Evolutionary conservation across 2,797 vertebrate species (phyloP).

Genomic region (Tenualosa ilisha): DNA sequence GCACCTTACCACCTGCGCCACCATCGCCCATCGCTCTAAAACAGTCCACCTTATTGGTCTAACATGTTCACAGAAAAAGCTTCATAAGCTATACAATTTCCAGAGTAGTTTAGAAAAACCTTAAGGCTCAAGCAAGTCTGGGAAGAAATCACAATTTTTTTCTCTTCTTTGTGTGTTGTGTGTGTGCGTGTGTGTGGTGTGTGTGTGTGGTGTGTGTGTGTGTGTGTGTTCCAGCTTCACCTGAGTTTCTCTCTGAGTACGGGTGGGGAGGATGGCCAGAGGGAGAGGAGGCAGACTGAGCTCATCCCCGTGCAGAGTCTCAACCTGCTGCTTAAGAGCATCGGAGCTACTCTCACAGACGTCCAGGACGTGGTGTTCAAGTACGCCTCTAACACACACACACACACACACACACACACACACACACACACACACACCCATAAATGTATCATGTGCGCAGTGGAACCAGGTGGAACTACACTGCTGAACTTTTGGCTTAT

Average conservation of each 20-base stretch:
- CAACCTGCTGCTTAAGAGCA: conserved; percentile 93
- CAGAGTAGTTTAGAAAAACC: no score
- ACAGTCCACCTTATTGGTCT: no score
- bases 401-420: conserved; percentile 10
- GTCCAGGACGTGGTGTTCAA: conserved; percentile 95
- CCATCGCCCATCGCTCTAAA: no score
- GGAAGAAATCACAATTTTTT: no score
- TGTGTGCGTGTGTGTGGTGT: conserved; percentile 18
- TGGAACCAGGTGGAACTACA: no score
- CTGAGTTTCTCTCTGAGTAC: conserved; percentile 93
- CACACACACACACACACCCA: background rate
- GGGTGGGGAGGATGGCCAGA: conserved; percentile 87
- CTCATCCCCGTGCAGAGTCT: conserved; percentile 86
- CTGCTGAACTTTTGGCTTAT: no score
- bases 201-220: conserved; percentile 16
- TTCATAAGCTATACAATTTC: no score
- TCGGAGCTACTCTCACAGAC: conserved; percentile 95
- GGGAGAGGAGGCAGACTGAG: conserved; percentile 78
- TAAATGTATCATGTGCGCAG: background rate
- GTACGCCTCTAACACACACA: conserved; percentile 68
- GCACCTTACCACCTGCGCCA: no score
- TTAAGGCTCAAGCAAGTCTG: no score
- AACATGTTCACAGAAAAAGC: no score
- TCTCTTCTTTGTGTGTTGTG: background rate
- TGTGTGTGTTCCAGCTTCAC: conserved; percentile 79